Evolutionary conservation across 2,113 vertebrate genomes (phyloP).

Genomic region (Anguilla rostrata): DNA sequence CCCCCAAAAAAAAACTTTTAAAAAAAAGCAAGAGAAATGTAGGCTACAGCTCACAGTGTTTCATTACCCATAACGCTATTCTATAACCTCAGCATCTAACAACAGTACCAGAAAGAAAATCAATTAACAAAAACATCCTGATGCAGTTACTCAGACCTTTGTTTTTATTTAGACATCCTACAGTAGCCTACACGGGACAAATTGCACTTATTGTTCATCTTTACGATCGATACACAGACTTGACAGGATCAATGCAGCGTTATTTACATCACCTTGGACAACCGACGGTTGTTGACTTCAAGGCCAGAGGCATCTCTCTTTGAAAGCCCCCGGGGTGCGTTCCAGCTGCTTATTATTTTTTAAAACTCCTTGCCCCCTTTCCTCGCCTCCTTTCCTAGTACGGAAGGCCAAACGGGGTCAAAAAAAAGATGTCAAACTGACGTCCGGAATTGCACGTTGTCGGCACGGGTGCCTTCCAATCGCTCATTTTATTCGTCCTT

Average conservation of each 20-base stretch:
- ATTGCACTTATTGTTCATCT: neutral
- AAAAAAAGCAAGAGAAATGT: neutral
- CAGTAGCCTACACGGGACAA: neutral
- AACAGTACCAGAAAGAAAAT: neutral
- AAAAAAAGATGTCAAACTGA: no score
- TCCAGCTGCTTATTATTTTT: neutral
- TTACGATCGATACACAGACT: neutral
- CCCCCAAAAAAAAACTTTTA: no score
- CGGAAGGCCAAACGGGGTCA: no score
- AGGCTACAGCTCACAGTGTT: neutral
- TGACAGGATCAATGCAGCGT: neutral
- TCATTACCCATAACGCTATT: neutral
- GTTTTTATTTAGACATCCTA: neutral
- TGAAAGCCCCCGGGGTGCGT: neutral
- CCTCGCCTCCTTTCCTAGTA: no score
- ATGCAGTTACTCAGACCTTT: neutral
- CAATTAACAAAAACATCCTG: neutral
- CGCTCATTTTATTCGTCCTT: no score
- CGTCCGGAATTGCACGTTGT: no score
- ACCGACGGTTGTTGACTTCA: neutral
- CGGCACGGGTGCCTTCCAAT: no score
- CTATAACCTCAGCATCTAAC: neutral
- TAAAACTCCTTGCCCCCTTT: no score
- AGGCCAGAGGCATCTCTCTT: neutral
- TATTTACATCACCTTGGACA: neutral